phyloP scores from a whole-genome alignment of 1,140 invertebrate species.

The Copidosoma floridanum region DNA sequence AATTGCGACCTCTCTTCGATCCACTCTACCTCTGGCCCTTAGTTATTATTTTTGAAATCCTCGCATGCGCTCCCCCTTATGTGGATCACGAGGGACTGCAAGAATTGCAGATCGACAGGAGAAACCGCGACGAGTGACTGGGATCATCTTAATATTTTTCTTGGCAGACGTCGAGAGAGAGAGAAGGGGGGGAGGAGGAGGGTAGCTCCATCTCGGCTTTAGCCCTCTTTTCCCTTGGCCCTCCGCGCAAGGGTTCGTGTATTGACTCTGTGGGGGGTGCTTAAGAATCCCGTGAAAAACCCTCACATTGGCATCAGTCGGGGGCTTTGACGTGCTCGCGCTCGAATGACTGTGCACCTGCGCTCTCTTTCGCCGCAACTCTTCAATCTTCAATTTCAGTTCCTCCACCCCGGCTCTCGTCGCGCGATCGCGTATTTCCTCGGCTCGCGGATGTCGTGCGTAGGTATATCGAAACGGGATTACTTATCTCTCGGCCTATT shows the following conservation, averaged over 20 bases:
- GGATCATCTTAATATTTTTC: conserved; percentile 1
- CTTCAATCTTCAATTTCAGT: conserved; percentile 8
- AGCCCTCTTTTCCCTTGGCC: too few species aligned
- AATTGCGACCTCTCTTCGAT: too few species aligned
- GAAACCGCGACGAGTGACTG: neutral
- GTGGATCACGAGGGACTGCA: neutral
- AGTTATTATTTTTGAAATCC: neutral
- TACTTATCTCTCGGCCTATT: too few species aligned
- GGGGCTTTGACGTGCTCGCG: neutral
- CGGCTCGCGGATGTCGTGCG: too few species aligned
- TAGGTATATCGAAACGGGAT: too few species aligned
- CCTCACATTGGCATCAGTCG: conserved; percentile 10
- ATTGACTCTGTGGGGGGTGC: conserved; percentile 5
- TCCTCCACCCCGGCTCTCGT: neutral
- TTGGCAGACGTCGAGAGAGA: neutral
- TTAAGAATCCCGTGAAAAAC: conserved; percentile 12
- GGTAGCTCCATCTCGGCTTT: too few species aligned
- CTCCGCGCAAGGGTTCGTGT: neutral
- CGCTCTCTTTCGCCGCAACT: neutral
- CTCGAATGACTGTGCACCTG: neutral
- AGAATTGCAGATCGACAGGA: neutral
- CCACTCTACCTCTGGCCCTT: too few species aligned
- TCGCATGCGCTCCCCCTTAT: neutral
- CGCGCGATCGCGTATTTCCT: neutral
- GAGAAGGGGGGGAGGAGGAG: neutral